Evolutionary conservation across 2,888 invertebrate genomes (phyloP).

Genomic region (Epinotia ramella): DNA sequence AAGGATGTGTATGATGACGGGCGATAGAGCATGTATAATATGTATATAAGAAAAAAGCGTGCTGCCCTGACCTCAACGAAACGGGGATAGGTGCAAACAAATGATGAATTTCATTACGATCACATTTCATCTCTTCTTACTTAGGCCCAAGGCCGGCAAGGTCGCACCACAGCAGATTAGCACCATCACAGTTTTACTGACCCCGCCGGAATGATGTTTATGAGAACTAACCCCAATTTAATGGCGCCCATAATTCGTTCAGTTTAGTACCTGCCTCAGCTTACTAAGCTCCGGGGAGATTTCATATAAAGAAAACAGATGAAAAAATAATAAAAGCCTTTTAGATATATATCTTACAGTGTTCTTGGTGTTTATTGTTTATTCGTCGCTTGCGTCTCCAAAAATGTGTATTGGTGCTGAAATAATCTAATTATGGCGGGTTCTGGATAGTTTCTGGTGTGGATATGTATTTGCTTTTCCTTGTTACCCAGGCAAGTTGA

Average conservation of each 20-base stretch:
- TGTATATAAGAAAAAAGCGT: too few species aligned
- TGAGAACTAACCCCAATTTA: slow-evolving; percentile 50
- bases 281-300: slow-evolving; percentile 30
- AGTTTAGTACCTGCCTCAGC: slow-evolving; percentile 42
- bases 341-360: slow-evolving; percentile 2
- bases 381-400: not conserved
- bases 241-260: slow-evolving; percentile 48
- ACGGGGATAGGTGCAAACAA: too few species aligned
- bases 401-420: slow-evolving; percentile 6
- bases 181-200: slow-evolving; percentile 48
- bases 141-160: slow-evolving; percentile 10
- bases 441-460: not conserved
- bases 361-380: slow-evolving; percentile 14
- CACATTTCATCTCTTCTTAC: slow-evolving; percentile 7
- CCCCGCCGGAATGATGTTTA: slow-evolving; percentile 45
- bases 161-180: slow-evolving; percentile 46
- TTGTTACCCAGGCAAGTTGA: not conserved
- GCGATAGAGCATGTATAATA: too few species aligned
- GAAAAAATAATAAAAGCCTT: slow-evolving; percentile 26
- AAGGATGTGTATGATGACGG: too few species aligned
- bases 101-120: not conserved
- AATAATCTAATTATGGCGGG: not conserved
- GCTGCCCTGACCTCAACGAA: too few species aligned
- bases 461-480: not conserved
- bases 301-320: slow-evolving; percentile 30